Base-by-base conservation (phyloP, 35 echinoderm and acorn worm species). In the Diadema setosum region DNA sequence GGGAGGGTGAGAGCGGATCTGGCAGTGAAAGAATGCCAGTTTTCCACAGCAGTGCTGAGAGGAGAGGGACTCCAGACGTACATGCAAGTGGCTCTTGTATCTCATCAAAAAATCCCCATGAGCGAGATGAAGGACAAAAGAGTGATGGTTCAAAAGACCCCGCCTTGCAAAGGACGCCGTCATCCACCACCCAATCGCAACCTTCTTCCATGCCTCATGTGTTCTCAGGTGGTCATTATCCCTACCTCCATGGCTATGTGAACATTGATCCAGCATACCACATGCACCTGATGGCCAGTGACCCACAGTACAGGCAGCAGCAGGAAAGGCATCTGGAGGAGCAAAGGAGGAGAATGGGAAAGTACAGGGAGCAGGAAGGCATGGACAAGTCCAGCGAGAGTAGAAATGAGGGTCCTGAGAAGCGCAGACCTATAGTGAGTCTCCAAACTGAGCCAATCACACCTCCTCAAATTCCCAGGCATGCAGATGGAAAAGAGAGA, bases 221-320 rank as follows among this genome's bases (percentile, higher is more conserved):
- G n/a, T 78, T 41, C 23, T 78, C 73, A 44, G 56, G 80, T 49
- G 61, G 88, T 7, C 90, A 92, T 35, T 91, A 91, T 76, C 73
- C 84, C 52, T 87, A 83, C 32, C 31, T 81, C 42, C 82, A 86
- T 12, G 90, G 90, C 24, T 92, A 87, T 65, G 84, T 92, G 30
- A 83, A 59, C 41, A 92, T 92, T 33, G 90, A 92, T 35, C 83
- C 83, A 12, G 57, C 85, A 17, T 92, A 92, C 56, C 90, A 92
- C 34, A 73, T 86, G 83, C 84, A 78, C 15, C 56, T 92, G 25
- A 81, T 92, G 44, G 49, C 85, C 16, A 87, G 73, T 44, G 90
- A 92, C 87, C 84, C 84, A 5, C 83, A 92, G 44, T 92, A 92
- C 45, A 87, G 90, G 23, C 90, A 87, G 26, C 90, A 92, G 57